Evolutionary conservation across 2,888 invertebrate genomes (phyloP).

Genomic region (Sminthurides aquaticus): DNA sequence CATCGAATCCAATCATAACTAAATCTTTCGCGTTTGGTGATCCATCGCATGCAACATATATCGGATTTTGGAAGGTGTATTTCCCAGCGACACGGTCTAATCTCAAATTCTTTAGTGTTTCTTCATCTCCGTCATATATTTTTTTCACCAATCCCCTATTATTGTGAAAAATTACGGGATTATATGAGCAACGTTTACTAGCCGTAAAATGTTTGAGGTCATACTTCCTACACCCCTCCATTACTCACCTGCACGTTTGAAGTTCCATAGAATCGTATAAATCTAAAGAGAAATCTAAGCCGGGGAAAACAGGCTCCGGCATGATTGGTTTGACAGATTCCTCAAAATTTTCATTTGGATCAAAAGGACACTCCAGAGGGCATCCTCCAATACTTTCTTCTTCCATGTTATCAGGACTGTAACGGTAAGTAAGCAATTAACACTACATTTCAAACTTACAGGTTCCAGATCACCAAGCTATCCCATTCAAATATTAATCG

Average conservation of each 20-base stretch:
- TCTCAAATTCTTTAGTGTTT: constrained; percentile 21
- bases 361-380: constrained; percentile 40
- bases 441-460: no score
- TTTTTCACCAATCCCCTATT: constrained; percentile 26
- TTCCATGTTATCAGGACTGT: constrained; percentile 5
- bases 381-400: constrained; percentile 33
- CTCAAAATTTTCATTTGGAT: constrained; percentile 40
- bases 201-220: constrained; percentile 1
- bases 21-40: constrained; percentile 23
- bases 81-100: constrained; percentile 26
- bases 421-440: no score
- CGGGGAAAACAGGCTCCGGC: constrained; percentile 25
- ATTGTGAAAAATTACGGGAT: neutral
- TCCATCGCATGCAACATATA: constrained; percentile 31
- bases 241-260: constrained; percentile 21
- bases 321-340: constrained; percentile 19
- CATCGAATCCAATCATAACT: constrained; percentile 31
- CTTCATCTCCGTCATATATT: constrained; percentile 28
- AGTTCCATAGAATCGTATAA: constrained; percentile 25
- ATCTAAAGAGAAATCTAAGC: constrained; percentile 26
- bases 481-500: neutral
- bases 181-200: neutral
- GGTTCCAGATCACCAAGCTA: constrained; percentile 1
- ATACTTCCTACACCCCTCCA: no score
- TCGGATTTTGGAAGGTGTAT: constrained; percentile 19